These are phyloP conservation scores for Busseola fusca DNA, from an alignment of 2,888 invertebrate genomes.

Conservation along the genomic window DNA sequence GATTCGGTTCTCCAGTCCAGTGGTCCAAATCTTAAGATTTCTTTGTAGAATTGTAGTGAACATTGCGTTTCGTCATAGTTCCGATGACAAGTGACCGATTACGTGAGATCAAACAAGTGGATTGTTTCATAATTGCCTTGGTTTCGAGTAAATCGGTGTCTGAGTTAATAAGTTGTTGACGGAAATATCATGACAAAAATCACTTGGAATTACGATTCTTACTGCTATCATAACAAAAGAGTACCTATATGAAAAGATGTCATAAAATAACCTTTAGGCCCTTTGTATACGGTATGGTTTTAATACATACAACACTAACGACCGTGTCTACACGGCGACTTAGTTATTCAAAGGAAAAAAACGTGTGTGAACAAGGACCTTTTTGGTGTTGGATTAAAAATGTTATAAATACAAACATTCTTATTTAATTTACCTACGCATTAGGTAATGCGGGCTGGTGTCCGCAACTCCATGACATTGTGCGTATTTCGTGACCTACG, in stretches of 20 bases:
- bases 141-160: slow-evolving; percentile 3
- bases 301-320: background rate
- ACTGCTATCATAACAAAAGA: background rate
- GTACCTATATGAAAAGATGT: background rate
- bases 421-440: too few relatives aligned
- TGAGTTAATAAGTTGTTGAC: background rate
- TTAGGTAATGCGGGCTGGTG: too few relatives aligned
- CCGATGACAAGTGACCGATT: slow-evolving; percentile 46
- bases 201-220: background rate
- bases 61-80: slow-evolving; percentile 46
- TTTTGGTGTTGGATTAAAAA: background rate
- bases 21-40: slow-evolving; percentile 55
- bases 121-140: slow-evolving; percentile 17
- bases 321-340: too few relatives aligned
- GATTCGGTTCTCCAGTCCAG: slow-evolving; percentile 50
- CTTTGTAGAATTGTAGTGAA: slow-evolving; percentile 40
- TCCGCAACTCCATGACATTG: too few relatives aligned
- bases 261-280: background rate
- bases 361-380: background rate
- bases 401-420: too few relatives aligned
- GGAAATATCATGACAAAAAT: background rate
- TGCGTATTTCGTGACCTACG: too few relatives aligned
- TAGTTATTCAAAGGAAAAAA: background rate
- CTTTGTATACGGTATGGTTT: too few relatives aligned
- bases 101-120: slow-evolving; percentile 31